Evolutionary conservation across 1,140 invertebrate genomes (phyloP), one percentile per base, ranked within the genome.

Genomic region (Hyphantria cunea): DNA sequence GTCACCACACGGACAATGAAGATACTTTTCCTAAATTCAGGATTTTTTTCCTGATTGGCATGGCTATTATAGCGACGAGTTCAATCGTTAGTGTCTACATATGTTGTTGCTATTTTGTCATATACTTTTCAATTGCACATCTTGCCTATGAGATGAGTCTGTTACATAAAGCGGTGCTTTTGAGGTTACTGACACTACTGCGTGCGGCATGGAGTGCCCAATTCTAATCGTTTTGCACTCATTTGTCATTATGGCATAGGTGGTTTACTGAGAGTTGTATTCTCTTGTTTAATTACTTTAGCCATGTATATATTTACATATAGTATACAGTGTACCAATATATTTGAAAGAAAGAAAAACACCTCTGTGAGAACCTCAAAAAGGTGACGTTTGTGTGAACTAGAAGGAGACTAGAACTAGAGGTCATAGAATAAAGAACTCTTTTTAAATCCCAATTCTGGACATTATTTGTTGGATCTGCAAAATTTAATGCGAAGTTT

Each of bases 181-280:
- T 58, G 68, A 70, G 68, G 68, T 70, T 66, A 70, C 47, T 70
- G 64, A 70, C 68, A 60, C 68, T 52, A 50, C 60, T 61, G 59
- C 68, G 60, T 60, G 63, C 60, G 39, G 50, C 33, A 49, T 39
- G 32, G 45, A 45, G 45, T 6, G 44, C 44, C 55, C 45, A 49
- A 48, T 48, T 39, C 33, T 39, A 48, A 58, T 33, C 32, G 55
- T 39, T 58, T 58, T 49, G 55, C 45, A 58, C 45, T 49, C 55
- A 58, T 58, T 58, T 37, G 33, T 58, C 44, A 58, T 58, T 49
- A 49, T 12, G 32, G 33, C 15, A 37, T 13, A 25, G 14, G 44
- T 56, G 54, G 32, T 39, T 49, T 58, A 58, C 55, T 49, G 15
- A n/a, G 15, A 58, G 14, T 34, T 25, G 14, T 32, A 17, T 14